phyloP scores from a whole-genome alignment of 2,797 vertebrate genomes.

The Malacoraja senta region DNA sequence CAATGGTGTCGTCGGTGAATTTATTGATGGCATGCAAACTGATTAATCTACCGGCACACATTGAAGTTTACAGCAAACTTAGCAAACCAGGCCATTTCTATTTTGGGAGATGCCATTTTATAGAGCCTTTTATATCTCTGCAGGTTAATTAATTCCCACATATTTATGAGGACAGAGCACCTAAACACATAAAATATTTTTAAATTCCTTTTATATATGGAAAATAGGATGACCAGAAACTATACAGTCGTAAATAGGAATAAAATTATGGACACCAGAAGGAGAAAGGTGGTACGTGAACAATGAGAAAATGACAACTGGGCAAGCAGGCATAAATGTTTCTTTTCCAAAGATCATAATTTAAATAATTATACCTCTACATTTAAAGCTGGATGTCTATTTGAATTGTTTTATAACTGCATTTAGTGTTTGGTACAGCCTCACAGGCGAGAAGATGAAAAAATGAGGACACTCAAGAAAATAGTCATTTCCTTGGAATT shows the following conservation, averaged over 20 bases:
- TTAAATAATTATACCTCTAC: neutral
- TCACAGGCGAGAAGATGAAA: neutral
- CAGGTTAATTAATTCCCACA: neutral
- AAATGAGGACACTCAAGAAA: neutral
- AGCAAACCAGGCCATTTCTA: neutral
- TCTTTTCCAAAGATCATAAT: neutral
- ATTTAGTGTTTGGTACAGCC: neutral
- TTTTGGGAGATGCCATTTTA: neutral
- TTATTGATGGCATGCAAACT: neutral
- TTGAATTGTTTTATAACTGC: conserved; percentile 10
- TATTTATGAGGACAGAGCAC: neutral
- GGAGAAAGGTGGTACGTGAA: neutral
- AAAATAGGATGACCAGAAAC: too few relatives aligned
- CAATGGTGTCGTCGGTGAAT: too few relatives aligned
- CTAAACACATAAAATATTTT: neutral
- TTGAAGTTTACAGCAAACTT: neutral
- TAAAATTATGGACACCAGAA: neutral
- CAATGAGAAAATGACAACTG: neutral
- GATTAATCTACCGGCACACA: neutral
- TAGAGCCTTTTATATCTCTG: neutral
- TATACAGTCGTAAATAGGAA: neutral
- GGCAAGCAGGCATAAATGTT: neutral
- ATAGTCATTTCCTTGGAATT: neutral
- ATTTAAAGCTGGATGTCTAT: neutral
- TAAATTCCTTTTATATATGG: neutral